Evolutionary conservation across 2,888 invertebrate genomes (phyloP).

Genomic region (Ctenicera cuprea): DNA sequence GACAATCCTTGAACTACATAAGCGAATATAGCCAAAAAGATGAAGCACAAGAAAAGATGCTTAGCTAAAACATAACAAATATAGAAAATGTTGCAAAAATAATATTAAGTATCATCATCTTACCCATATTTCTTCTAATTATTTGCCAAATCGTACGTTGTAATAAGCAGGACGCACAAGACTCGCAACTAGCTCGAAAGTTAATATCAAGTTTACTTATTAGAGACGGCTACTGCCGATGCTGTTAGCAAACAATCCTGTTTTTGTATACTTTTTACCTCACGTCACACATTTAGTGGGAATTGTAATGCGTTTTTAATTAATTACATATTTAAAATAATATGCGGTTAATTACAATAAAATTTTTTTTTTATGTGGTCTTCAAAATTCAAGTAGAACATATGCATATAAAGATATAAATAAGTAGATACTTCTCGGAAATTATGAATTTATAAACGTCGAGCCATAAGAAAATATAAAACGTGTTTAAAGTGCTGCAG

Average conservation of each 20-base stretch:
- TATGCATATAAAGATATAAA: background rate
- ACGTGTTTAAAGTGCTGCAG: constrained; percentile 3
- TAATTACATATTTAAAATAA: too few species aligned
- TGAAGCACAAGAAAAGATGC: background rate
- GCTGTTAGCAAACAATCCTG: too few species aligned
- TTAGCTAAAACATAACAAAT: constrained; percentile 5
- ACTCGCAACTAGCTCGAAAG: background rate
- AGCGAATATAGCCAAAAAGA: background rate
- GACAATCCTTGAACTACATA: constrained; percentile 26
- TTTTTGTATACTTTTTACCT: background rate
- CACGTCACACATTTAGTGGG: background rate
- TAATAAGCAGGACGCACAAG: too few species aligned
- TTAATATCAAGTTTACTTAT: background rate
- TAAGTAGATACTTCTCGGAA: background rate
- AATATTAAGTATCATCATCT: background rate
- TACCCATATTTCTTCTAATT: background rate
- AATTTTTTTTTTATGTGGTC: too few species aligned
- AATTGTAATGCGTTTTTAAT: too few species aligned
- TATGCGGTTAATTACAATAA: background rate
- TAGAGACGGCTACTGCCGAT: too few species aligned
- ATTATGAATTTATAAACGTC: background rate
- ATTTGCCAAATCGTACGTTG: background rate
- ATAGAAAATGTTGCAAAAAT: background rate
- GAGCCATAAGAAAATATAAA: background rate
- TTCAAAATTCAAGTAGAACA: too few species aligned